phyloP scores from a whole-genome alignment of 92 coral and sea anemone genomes.

The Heteractis magnifica region DNA sequence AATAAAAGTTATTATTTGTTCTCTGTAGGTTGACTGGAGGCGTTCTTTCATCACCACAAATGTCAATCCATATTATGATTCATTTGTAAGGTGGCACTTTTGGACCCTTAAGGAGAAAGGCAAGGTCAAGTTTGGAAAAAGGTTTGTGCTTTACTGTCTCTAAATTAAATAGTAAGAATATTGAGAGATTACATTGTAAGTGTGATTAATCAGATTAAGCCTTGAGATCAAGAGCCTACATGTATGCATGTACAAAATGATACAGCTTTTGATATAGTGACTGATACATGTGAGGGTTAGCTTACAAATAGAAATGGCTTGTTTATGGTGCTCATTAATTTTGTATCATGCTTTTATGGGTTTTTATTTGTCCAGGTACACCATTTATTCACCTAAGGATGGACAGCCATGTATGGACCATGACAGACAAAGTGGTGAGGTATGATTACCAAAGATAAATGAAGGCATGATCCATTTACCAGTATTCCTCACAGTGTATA shows the following conservation, averaged over 20 bases:
- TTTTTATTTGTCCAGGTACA: constrained; percentile 58
- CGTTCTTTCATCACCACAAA: constrained; percentile 92
- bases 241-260: too few relatives aligned
- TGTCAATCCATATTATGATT: constrained; percentile 96
- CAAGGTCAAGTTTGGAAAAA: constrained; percentile 96
- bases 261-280: too few relatives aligned
- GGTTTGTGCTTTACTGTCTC: constrained; percentile 44
- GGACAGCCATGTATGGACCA: constrained; percentile 99
- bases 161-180: too few relatives aligned
- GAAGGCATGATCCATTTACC: too few relatives aligned
- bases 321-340: too few relatives aligned
- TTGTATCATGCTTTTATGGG: too few relatives aligned
- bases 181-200: too few relatives aligned
- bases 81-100: constrained; percentile 99
- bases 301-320: too few relatives aligned
- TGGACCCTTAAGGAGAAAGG: constrained; percentile 94
- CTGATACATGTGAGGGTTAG: too few relatives aligned
- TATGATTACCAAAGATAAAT: constrained; percentile 1
- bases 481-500: too few relatives aligned
- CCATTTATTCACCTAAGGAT: constrained; percentile 93
- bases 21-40: constrained; percentile 88
- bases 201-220: too few relatives aligned
- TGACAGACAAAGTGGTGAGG: constrained; percentile 99
- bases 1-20: background rate
- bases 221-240: too few relatives aligned